Evolutionary conservation across 2,113 vertebrate genomes (phyloP).

Genomic region (Cathartes aura): DNA sequence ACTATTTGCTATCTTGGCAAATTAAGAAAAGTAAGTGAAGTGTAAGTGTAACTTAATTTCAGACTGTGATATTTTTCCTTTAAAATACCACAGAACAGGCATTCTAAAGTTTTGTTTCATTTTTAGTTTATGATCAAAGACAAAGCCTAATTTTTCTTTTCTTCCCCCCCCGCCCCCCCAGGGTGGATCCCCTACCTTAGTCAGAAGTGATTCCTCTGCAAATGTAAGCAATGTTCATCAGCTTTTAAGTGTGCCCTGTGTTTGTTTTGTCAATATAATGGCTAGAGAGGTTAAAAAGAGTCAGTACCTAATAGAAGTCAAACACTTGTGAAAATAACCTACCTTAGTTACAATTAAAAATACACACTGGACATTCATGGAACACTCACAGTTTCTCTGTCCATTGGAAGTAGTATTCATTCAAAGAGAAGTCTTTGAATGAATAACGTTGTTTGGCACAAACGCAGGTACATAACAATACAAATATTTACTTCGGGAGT

Average conservation of each 20-base stretch:
- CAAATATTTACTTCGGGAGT: neutral
- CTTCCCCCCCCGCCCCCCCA: neutral
- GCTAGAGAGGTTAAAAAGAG: neutral
- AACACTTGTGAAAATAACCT: neutral
- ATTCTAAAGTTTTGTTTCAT: neutral
- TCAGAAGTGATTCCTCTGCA: constrained; percentile 50
- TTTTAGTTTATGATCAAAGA: neutral
- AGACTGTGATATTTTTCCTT: neutral
- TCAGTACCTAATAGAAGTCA: neutral
- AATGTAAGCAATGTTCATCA: constrained; percentile 23
- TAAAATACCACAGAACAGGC: neutral
- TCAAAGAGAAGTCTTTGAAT: neutral
- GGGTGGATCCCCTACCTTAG: constrained; percentile 34
- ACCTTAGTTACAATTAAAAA: neutral
- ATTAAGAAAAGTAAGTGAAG: neutral
- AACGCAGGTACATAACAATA: neutral
- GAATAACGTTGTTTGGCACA: neutral
- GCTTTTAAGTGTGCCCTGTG: neutral
- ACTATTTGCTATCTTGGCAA: neutral
- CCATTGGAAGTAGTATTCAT: neutral
- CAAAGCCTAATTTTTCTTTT: neutral
- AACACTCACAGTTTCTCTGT: neutral
- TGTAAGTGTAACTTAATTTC: neutral
- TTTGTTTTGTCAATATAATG: neutral
- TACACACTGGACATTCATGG: neutral